Percentiles rank a stretch among this genome's conserved stretches.
Evolutionary conservation across 2,113 vertebrate genomes (phyloP).

Genomic region (Calonectris borealis): DNA sequence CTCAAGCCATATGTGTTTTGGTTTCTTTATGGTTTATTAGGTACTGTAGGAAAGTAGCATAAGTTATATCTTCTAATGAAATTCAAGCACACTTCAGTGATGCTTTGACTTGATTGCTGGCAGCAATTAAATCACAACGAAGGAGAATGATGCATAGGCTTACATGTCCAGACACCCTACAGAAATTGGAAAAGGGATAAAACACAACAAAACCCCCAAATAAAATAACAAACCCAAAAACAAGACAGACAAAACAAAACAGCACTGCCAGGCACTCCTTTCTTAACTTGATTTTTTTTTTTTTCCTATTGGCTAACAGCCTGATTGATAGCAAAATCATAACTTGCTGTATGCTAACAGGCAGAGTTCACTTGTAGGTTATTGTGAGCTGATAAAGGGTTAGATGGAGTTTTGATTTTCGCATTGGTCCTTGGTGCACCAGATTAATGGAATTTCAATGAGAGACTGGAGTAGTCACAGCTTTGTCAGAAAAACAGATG

Average conservation of each 20-base stretch:
- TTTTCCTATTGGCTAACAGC: constrained; percentile 70
- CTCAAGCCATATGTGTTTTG: constrained; percentile 88
- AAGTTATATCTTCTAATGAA: constrained; percentile 89
- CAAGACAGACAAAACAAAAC: constrained; percentile 58
- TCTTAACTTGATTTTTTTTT: constrained; percentile 67
- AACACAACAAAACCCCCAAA: constrained; percentile 37
- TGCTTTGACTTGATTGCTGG: constrained; percentile 83
- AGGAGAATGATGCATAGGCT: constrained; percentile 75
- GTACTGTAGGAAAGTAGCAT: constrained; percentile 87
- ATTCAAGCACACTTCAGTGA: constrained; percentile 85
- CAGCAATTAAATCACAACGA: constrained; percentile 82
- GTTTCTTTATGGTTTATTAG: constrained; percentile 90
- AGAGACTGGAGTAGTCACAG: constrained; percentile 79
- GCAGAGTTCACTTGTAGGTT: constrained; percentile 87
- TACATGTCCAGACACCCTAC: constrained; percentile 71
- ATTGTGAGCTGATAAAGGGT: constrained; percentile 85
- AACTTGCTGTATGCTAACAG: constrained; percentile 82
- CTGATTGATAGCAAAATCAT: constrained; percentile 84
- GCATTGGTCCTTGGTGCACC: constrained; percentile 78
- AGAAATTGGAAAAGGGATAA: constrained; percentile 64
- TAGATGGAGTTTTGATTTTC: constrained; percentile 86
- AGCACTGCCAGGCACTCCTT: constrained; percentile 59
- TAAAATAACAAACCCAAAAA: constrained; percentile 66
- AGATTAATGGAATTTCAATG: constrained; percentile 89
- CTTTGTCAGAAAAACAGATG: constrained; percentile 87